Conservation (phyloP, 2,888 invertebrate genomes). For the Theretra japonica region DNA sequence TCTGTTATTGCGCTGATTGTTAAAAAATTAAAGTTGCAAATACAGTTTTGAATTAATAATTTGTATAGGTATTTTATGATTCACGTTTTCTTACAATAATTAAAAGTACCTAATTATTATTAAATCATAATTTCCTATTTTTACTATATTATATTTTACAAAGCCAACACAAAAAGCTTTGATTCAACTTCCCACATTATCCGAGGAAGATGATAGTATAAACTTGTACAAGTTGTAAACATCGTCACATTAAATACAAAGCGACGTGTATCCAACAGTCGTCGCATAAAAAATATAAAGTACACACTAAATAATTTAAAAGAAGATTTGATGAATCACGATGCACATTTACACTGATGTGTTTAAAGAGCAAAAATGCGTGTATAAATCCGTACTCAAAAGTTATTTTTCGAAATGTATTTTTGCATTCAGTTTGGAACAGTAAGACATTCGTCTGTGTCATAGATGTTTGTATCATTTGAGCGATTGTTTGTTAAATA, state of each 20-base stretch:
- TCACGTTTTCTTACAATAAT: too few relatives aligned
- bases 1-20: too few relatives aligned
- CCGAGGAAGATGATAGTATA: not conserved
- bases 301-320: slow-evolving; percentile 3
- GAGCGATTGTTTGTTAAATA: not conserved
- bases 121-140: too few relatives aligned
- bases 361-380: slow-evolving; percentile 1
- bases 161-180: not conserved
- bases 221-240: not conserved
- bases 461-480: slow-evolving; percentile 34
- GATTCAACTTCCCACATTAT: not conserved
- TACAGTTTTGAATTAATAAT: too few relatives aligned
- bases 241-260: not conserved
- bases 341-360: not conserved
- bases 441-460: slow-evolving; percentile 31
- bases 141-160: not conserved
- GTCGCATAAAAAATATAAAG: not conserved
- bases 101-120: too few relatives aligned
- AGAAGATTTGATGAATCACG: slow-evolving; percentile 17
- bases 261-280: not conserved
- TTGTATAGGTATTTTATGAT: too few relatives aligned
- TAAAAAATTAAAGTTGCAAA: too few relatives aligned
- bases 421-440: slow-evolving; percentile 3
- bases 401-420: slow-evolving; percentile 18
- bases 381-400: slow-evolving; percentile 17